These are phyloP conservation scores for Aromia moschata DNA, from an alignment of 2,888 invertebrate species.

Conservation along the genomic window DNA sequence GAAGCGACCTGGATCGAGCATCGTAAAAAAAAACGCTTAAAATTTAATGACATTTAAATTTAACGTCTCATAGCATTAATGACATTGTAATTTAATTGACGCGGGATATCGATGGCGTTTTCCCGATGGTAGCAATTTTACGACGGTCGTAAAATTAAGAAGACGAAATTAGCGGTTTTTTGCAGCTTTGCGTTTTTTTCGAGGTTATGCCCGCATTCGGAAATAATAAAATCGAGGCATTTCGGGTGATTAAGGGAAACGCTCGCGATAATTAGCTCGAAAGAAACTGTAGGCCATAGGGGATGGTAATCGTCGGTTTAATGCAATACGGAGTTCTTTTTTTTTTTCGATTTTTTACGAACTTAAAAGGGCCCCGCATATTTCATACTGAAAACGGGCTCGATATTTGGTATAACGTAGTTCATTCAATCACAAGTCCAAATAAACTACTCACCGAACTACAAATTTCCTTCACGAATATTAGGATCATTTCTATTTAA, in stretches of 20 bases:
- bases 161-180: conserved; percentile 27
- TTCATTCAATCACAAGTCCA: too few relatives aligned
- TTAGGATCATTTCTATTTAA: too few relatives aligned
- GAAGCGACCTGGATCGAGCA: conserved; percentile 8
- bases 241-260: not conserved
- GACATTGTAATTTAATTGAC: conserved; percentile 22
- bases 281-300: too few relatives aligned
- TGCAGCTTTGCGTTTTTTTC: conserved; percentile 33
- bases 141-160: conserved; percentile 30
- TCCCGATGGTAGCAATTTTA: conserved; percentile 29
- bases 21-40: conserved; percentile 21
- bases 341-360: too few relatives aligned
- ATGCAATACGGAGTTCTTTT: too few relatives aligned
- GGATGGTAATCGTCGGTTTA: too few relatives aligned
- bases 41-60: not conserved
- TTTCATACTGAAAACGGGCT: too few relatives aligned
- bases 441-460: too few relatives aligned
- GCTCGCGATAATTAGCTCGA: too few relatives aligned
- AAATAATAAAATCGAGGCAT: conserved; percentile 42
- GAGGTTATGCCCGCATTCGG: conserved; percentile 28
- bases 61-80: conserved; percentile 13
- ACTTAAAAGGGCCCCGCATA: too few relatives aligned
- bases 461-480: too few relatives aligned
- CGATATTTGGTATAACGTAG: too few relatives aligned
- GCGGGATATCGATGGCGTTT: conserved; percentile 30